Conservation (phyloP, 2,113 vertebrate genomes). For the Hoplias malabaricus region DNA sequence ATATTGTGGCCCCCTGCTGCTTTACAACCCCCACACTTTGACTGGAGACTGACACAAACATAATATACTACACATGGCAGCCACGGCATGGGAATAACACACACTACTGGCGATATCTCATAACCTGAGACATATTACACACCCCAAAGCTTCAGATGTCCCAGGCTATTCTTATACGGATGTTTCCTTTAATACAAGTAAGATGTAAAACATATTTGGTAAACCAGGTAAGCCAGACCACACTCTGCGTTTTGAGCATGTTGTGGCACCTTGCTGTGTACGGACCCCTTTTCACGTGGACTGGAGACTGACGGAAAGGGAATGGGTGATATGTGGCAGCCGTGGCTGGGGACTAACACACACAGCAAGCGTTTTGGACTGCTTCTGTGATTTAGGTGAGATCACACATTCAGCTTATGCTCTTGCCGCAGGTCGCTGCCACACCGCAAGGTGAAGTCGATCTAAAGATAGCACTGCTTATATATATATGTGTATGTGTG, state of each 20-base stretch:
- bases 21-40: too few species aligned
- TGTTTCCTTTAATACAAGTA: too few species aligned
- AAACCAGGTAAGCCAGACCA: not conserved
- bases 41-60: too few species aligned
- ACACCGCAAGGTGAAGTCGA: not conserved
- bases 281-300: not conserved
- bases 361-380: not conserved
- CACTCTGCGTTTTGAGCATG: not conserved
- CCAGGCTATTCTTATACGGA: too few species aligned
- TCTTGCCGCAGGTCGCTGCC: not conserved
- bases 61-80: too few species aligned
- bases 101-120: too few species aligned
- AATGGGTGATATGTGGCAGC: not conserved
- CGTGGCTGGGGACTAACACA: not conserved
- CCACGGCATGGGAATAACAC: too few species aligned
- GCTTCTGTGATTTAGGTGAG: slow-evolving; percentile 7
- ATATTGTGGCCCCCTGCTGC: too few species aligned
- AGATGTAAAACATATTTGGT: too few species aligned
- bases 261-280: not conserved
- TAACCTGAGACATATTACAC: too few species aligned
- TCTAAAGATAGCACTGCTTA: slow-evolving; percentile 9
- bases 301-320: not conserved
- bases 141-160: too few species aligned
- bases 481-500: not conserved
- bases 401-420: not conserved